Conservation (phyloP, 2,113 vertebrate species). For the Sigmodon hispidus region DNA sequence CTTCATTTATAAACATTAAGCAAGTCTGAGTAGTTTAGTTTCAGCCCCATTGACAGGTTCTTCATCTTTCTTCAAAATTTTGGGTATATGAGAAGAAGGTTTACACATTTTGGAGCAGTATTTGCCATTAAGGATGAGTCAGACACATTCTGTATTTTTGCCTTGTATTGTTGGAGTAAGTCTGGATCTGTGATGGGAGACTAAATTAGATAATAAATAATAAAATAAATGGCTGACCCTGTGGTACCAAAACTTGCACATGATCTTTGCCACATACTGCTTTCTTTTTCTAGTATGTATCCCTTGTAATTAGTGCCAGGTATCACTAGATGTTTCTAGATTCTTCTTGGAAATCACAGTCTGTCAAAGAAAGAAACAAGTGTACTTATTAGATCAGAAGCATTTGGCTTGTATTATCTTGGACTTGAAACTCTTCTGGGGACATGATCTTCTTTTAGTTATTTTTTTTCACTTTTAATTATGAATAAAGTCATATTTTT, state of each 20-base stretch:
- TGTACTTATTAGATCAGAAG: background rate
- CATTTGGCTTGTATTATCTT: background rate
- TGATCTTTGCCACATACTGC: background rate
- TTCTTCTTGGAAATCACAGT: background rate
- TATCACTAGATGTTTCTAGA: background rate
- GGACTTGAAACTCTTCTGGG: background rate
- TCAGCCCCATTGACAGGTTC: constrained; percentile 49
- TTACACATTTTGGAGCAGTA: background rate
- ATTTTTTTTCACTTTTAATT: no score
- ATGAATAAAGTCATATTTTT: no score
- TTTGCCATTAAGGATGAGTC: background rate
- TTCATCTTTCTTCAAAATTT: constrained; percentile 65
- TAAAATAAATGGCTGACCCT: background rate
- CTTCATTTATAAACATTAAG: constrained; percentile 68
- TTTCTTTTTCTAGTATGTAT: background rate
- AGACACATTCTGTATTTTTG: background rate
- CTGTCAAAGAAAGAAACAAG: background rate
- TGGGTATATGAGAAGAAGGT: background rate
- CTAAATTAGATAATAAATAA: constrained; percentile 7
- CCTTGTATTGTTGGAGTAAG: background rate
- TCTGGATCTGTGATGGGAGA: constrained; percentile 23
- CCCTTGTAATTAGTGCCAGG: background rate
- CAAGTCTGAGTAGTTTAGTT: constrained; percentile 51
- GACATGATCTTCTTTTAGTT: background rate
- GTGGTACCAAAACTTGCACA: background rate